Conservation (phyloP, 2,113 vertebrate genomes). For the Delphinapterus leucas region DNA sequence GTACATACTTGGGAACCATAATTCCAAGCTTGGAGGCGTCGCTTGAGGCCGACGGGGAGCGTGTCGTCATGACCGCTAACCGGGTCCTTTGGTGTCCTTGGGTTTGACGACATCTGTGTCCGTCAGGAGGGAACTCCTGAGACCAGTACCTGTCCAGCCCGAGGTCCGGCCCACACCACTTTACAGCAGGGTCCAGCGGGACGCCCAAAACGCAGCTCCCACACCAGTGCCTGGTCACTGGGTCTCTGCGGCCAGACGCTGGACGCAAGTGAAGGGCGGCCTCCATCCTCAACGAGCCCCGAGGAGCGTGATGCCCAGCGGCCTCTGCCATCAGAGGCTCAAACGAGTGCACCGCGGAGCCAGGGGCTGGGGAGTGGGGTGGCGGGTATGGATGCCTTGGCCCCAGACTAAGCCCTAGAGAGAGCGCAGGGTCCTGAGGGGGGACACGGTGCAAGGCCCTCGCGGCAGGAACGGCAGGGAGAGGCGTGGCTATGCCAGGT, state of each 20-base stretch:
- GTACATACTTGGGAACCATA: conserved; percentile 53
- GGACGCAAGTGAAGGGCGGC: fast-evolving
- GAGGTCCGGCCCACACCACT: not conserved
- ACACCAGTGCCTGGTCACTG: not conserved
- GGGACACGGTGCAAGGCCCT: fast-evolving
- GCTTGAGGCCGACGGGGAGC: not conserved
- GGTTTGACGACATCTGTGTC: fast-evolving
- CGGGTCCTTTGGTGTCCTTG: not conserved
- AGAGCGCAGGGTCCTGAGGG: not conserved
- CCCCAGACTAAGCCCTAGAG: not conserved
- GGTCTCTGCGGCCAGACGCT: fast-evolving
- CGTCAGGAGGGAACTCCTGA: not conserved
- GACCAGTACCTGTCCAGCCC: fast-evolving
- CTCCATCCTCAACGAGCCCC: not conserved
- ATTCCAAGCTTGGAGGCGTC: conserved; percentile 56
- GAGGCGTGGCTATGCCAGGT: fast-evolving
- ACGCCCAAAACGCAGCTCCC: not conserved
- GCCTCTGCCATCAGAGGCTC: fast-evolving
- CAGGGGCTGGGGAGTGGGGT: too few relatives aligned
- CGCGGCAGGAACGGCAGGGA: fast-evolving
- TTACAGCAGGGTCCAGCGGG: not conserved
- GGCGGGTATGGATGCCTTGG: not conserved
- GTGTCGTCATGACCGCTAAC: not conserved
- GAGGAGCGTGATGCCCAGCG: fast-evolving
- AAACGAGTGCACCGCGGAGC: fast-evolving